phyloP scores from a whole-genome alignment of 2,888 invertebrate species.

The Eledone cirrhosa region DNA sequence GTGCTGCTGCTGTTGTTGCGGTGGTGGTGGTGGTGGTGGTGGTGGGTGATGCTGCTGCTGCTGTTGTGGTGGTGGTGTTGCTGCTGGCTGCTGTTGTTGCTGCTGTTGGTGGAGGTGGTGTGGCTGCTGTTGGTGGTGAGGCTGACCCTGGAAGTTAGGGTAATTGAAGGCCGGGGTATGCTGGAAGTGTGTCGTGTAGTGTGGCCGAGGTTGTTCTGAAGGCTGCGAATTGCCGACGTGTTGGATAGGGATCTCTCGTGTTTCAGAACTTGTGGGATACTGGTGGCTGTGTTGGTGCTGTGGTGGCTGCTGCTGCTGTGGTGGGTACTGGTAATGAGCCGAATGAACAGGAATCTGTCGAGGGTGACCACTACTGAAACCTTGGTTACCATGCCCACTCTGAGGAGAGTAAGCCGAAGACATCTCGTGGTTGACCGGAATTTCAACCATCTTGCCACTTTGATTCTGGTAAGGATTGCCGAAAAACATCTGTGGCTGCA shows the following conservation, averaged over 20 bases:
- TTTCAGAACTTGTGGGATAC: not conserved
- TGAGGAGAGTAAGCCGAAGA: not conserved
- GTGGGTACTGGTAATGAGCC: not conserved
- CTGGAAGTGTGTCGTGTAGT: slow-evolving; percentile 17
- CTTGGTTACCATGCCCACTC: not conserved
- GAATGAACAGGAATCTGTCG: slow-evolving; percentile 22
- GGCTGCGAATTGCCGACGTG: slow-evolving; percentile 33
- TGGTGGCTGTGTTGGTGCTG: slow-evolving; percentile 29
- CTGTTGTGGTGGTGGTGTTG: slow-evolving; percentile 21
- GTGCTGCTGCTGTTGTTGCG: not conserved
- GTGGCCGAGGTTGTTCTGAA: slow-evolving; percentile 22
- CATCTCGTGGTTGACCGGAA: slow-evolving; percentile 35
- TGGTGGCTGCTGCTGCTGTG: slow-evolving; percentile 33
- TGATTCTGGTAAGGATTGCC: not conserved
- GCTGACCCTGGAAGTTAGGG: slow-evolving; percentile 12
- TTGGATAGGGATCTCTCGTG: slow-evolving; percentile 51
- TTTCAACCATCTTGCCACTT: slow-evolving; percentile 32
- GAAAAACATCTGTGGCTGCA: not conserved
- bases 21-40: slow-evolving; percentile 11
- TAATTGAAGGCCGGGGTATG: slow-evolving; percentile 8
- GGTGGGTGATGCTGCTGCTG: slow-evolving; percentile 13
- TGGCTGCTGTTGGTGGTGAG: not conserved
- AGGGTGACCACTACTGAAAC: slow-evolving; percentile 4
- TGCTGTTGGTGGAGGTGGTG: slow-evolving; percentile 29
- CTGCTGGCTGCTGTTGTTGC: slow-evolving; percentile 18